Base-by-base conservation (phyloP, 2,888 invertebrate genomes). In the Thymelicus lineola region DNA sequence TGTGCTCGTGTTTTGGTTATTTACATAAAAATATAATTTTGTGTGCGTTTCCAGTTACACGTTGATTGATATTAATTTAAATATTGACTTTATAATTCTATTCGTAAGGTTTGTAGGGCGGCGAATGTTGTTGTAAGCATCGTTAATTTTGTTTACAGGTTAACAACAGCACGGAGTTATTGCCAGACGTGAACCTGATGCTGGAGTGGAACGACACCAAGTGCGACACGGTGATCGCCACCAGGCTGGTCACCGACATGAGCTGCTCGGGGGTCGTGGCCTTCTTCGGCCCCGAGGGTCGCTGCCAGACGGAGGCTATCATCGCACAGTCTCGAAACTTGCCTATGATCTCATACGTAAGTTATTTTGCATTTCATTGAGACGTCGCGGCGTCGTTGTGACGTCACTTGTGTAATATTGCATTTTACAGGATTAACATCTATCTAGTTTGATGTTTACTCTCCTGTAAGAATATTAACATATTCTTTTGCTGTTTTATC, bases 321-420 rank as follows among this genome's bases (percentile, higher is more conserved):
- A 96, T 99, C 66, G 97, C 99, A 35, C 98, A 98, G 85, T 97
- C 98, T 59, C 96, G 97, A 87, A 98, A 99, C 94, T 95, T 98
- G 83, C 98, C 99, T 71, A 98, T 99, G 98, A 97, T 99, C 88
- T 98, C 98, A 85, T 98, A 98, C 91, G 99, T 99, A 93, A 97
- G 98, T 96, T 77, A 45, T 63, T 66, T 67, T 71, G 38, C 38
- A 28, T 63, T 50, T 50, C 17, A 7, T n/a, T 17, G 15, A 6
- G 10, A 9, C 28, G 1, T 28, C 28, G 28, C 28, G 28, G 28
- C 28, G 28, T 28, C 28, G 28, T 28, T 28, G 17, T 17, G 48
- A 50, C 48, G 48, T 50, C 48, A 50, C 12, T 15, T 17, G 48
- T 50, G 48, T 50, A 50, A 50, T 17, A 7, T 50, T 50, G 48